Evolutionary conservation across 2,888 invertebrate genomes (phyloP), one percentile per base, ranked within the genome.

Genomic region (Catocala nupta): DNA sequence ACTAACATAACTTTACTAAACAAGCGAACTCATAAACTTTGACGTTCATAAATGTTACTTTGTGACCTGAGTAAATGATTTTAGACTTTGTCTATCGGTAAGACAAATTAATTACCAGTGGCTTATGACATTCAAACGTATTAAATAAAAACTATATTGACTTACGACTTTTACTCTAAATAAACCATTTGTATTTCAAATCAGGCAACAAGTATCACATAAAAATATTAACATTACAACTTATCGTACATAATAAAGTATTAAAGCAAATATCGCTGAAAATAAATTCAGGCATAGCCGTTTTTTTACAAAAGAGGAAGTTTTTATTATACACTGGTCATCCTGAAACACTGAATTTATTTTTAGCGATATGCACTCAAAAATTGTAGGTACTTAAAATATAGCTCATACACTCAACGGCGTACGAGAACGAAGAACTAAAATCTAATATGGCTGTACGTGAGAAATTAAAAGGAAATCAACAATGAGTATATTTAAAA

Each of bases 401-500:
- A 39, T 9, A 39, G 25, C 3, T 39, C 36, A 8, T 39, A 53
- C 53, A 59, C 54, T 54, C 48, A 6, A 54, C 59, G 49, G 59
- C 54, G 34, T 7, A 47, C 49, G 11, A 43, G 9, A 48, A 34
- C 44, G 10, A 10, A 53, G 65, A 71, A 72, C 81, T 88, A 84
- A 39, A 81, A 59, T 68, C 92, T 93, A 94, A 83, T 94, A 94
- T 94, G 93, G 93, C 93, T 89, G 86, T 80, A 74, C 82, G 76
- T 80, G 79, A 80, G 36, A 79, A 79, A 73, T 39, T 64, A 75
- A 55, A 59, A 77, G 75, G 80, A 82, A 81, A 82, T 83, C 80
- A 87, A 89, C 81, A 83, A 83, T 88, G 88, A 88, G 88, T 90
- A 90, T 86, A 81, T 81, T 76, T 71, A 53, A 68, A 52, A 75